Conservation (phyloP, 2,888 invertebrate genomes). For the Cyclophora albipunctata region DNA sequence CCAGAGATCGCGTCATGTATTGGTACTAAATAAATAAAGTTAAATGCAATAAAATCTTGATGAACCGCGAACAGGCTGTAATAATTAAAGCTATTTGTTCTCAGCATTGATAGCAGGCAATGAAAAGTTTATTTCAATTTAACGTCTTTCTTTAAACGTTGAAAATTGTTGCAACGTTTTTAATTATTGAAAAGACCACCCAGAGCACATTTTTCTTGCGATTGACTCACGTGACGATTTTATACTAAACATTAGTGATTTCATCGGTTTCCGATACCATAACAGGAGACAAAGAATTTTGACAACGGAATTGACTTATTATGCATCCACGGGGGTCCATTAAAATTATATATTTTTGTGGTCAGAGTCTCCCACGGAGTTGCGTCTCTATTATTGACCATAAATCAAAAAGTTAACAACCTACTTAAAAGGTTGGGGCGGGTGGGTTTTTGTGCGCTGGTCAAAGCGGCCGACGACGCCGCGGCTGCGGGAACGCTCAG, state of each 20-base stretch:
- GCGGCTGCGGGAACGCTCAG: constrained; percentile 49
- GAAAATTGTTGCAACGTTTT: constrained; percentile 25
- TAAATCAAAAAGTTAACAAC: constrained; percentile 77
- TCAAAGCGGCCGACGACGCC: constrained; percentile 66
- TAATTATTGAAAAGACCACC: constrained; percentile 49
- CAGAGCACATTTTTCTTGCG: constrained; percentile 32
- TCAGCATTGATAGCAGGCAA: constrained; percentile 32
- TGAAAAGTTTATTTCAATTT: constrained; percentile 20
- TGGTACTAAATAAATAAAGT: constrained; percentile 39
- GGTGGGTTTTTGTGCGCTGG: constrained; percentile 65
- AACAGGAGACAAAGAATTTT: constrained; percentile 50
- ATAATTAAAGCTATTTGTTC: constrained; percentile 30
- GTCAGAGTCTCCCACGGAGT: constrained; percentile 70
- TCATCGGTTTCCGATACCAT: constrained; percentile 28
- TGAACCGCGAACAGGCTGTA: constrained; percentile 34
- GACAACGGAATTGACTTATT: constrained; percentile 58
- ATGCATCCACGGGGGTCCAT: constrained; percentile 66
- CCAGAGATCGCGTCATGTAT: constrained; percentile 32
- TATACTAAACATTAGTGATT: constrained; percentile 15
- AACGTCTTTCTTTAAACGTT: constrained; percentile 22
- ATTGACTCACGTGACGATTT: constrained; percentile 14
- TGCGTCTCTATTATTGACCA: constrained; percentile 74
- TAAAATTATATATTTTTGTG: constrained; percentile 67
- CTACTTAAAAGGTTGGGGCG: constrained; percentile 72
- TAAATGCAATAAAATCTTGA: constrained; percentile 38